These are phyloP conservation scores for Lepisosteus osseus DNA, from an alignment of 2,113 vertebrate species.

Conservation along the genomic window DNA sequence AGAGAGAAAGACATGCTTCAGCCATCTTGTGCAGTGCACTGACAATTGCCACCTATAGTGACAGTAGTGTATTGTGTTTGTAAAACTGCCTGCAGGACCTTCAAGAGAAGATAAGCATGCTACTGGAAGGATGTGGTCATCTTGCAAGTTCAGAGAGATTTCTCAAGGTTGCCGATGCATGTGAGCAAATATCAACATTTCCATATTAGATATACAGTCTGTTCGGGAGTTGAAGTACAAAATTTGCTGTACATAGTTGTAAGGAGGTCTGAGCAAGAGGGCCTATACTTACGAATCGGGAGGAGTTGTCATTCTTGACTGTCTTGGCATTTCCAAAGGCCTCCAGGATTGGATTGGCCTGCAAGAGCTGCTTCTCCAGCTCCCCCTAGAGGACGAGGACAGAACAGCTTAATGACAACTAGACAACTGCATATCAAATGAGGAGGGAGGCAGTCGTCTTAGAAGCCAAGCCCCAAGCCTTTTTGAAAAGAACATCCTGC, in stretches of 20 bases:
- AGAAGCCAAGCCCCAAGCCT: not conserved
- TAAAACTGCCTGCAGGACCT: no score
- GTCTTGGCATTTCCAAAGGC: constrained; percentile 83
- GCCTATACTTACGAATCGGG: constrained; percentile 73
- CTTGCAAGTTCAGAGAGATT: no score
- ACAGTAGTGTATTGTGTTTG: no score
- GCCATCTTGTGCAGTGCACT: no score
- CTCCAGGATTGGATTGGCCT: constrained; percentile 81
- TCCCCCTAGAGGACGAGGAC: constrained; percentile 67
- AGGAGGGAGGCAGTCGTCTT: not conserved
- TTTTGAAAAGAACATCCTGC: no score
- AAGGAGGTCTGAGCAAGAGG: not conserved
- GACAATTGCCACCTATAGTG: no score
- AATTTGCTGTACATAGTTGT: not conserved
- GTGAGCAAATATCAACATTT: no score
- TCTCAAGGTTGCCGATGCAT: no score
- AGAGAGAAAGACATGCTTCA: constrained; percentile 24
- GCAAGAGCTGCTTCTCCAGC: constrained; percentile 81
- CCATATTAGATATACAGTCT: no score
- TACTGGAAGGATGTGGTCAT: no score
- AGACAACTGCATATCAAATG: not conserved
- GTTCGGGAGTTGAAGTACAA: no score
- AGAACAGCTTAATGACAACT: constrained; percentile 5
- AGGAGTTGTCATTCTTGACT: constrained; percentile 82
- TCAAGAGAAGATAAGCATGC: no score